Evolutionary conservation across 2,797 vertebrate genomes (phyloP).

Genomic region (Lutjanus argentimaculatus): DNA sequence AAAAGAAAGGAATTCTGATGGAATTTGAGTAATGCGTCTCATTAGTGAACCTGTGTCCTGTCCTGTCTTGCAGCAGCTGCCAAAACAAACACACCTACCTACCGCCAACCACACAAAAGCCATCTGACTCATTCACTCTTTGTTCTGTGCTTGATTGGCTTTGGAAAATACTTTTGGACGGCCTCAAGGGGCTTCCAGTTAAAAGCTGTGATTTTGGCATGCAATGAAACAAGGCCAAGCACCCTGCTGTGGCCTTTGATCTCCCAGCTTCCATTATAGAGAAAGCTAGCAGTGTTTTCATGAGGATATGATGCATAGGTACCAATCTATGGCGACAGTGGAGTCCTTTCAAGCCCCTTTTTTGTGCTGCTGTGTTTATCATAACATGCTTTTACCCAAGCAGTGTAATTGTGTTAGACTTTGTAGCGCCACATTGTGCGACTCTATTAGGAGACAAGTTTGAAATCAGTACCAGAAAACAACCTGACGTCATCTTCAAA

Average conservation of each 20-base stretch:
- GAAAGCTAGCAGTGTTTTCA: constrained; percentile 17
- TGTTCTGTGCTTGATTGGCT: not conserved
- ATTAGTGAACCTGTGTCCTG: not conserved
- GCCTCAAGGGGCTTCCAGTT: constrained; percentile 16
- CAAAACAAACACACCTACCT: not conserved
- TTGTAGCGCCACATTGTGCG: not conserved
- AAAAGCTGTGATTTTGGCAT: constrained; percentile 10
- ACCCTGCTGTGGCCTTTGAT: constrained; percentile 32
- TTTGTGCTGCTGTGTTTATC: not conserved
- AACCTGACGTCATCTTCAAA: not conserved
- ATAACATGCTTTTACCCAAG: not conserved
- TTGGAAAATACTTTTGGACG: not conserved
- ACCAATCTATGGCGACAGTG: not conserved
- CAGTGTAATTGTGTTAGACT: not conserved
- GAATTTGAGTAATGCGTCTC: too few relatives aligned
- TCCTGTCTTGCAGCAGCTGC: not conserved
- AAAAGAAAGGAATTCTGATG: not conserved
- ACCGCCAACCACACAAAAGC: not conserved
- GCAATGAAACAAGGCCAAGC: constrained; percentile 15
- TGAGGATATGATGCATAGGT: constrained; percentile 4
- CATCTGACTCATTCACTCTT: not conserved
- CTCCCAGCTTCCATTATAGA: constrained; percentile 21
- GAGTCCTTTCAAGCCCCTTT: not conserved
- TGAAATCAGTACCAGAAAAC: not conserved
- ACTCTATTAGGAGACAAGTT: not conserved